Conservation (phyloP, 2,888 invertebrate species). For the Cyaniris semiargus region DNA sequence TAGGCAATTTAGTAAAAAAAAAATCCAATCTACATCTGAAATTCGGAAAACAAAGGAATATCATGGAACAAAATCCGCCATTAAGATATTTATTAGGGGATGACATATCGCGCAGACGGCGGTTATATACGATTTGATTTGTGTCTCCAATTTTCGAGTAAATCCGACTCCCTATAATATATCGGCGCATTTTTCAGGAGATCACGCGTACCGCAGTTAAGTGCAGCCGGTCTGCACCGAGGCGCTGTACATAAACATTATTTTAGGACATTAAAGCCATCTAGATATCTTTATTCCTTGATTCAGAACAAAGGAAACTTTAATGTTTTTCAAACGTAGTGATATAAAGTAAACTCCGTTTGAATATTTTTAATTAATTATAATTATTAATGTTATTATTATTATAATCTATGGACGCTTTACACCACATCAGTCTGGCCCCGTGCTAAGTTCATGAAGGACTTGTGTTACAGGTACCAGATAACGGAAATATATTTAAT, state of each 20-base stretch:
- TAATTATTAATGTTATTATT: no score
- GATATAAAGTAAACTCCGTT: background rate
- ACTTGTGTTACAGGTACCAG: no score
- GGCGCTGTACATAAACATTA: constrained; percentile 35
- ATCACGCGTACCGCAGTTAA: constrained; percentile 58
- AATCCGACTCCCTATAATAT: constrained; percentile 33
- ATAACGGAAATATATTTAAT: no score
- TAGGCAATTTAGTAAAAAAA: no score
- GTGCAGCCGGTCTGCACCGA: constrained; percentile 52
- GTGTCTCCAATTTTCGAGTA: constrained; percentile 55
- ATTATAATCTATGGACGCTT: no score
- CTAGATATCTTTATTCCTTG: background rate
- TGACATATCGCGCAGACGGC: constrained; percentile 11
- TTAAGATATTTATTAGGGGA: constrained; percentile 21
- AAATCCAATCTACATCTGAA: background rate
- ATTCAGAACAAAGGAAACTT: background rate
- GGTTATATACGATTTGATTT: constrained; percentile 53
- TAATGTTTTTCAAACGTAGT: background rate
- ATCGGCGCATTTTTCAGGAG: constrained; percentile 41
- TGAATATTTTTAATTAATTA: no score
- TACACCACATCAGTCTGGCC: no score
- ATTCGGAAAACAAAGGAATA: constrained; percentile 3
- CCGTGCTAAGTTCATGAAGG: no score
- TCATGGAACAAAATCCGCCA: constrained; percentile 13
- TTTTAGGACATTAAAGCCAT: constrained; percentile 27